Percentiles rank a stretch among this genome's conserved stretches.
phyloP scores from a whole-genome alignment of 2,113 vertebrate genomes.

The Dasyurus viverrinus region DNA sequence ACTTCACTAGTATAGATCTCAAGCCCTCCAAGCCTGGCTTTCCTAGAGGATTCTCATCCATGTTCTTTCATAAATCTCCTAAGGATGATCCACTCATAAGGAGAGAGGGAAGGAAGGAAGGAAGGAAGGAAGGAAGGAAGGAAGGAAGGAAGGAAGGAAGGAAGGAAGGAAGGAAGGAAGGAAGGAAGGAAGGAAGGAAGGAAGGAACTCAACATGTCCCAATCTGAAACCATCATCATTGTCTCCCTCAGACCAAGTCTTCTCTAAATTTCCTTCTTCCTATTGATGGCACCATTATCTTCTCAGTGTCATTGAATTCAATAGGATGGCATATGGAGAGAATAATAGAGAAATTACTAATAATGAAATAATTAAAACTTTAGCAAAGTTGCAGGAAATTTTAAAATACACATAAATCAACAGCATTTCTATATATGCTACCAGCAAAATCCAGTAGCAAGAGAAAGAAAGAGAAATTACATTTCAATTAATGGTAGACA shows the following conservation, averaged over 20 bases:
- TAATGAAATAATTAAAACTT: not conserved
- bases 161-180: not conserved
- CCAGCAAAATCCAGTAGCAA: not conserved
- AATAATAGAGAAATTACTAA: not conserved
- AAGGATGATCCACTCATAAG: not conserved
- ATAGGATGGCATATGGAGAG: not conserved
- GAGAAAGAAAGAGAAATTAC: not conserved
- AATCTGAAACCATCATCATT: not conserved
- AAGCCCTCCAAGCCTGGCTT: not conserved
- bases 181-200: not conserved
- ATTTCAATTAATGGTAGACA: not conserved
- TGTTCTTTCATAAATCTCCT: not conserved
- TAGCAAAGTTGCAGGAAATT: not conserved
- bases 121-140: not conserved
- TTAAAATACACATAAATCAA: not conserved
- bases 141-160: not conserved
- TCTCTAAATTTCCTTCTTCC: not conserved
- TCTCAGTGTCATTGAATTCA: not conserved
- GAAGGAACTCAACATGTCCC: not conserved
- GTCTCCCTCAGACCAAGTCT: not conserved
- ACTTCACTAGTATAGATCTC: not conserved
- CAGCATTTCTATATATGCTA: not conserved
- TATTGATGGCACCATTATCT: not conserved
- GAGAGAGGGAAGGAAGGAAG: not conserved
- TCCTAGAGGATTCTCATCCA: not conserved